These are phyloP conservation scores for Trichacis sp. DNA, from an alignment of 2,888 invertebrate genomes.

Conservation along the genomic window DNA sequence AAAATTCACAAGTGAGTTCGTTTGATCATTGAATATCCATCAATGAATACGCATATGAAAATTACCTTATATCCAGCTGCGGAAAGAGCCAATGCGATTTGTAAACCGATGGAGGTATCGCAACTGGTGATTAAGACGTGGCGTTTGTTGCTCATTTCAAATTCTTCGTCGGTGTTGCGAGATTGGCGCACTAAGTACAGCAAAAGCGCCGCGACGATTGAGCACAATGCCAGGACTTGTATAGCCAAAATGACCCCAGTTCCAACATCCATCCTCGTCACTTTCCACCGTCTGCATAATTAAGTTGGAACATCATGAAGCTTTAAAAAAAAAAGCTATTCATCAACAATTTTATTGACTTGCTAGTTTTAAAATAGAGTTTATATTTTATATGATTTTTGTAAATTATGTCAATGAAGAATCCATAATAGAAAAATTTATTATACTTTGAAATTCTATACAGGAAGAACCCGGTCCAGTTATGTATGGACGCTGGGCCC, in stretches of 20 bases:
- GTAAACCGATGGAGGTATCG: conserved; percentile 83
- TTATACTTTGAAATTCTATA: no score
- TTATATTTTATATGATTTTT: no score
- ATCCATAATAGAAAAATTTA: no score
- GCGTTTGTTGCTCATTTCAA: conserved; percentile 75
- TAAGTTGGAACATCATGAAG: no score
- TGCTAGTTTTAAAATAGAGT: no score
- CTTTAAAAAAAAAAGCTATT: no score
- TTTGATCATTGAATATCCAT: not conserved
- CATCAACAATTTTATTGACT: no score
- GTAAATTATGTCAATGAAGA: no score
- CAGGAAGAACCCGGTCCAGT: no score
- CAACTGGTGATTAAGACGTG: conserved; percentile 84
- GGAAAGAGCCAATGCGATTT: conserved; percentile 71
- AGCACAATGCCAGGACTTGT: conserved; percentile 84
- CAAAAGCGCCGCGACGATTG: conserved; percentile 85
- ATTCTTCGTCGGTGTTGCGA: conserved; percentile 69
- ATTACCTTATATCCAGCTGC: conserved; percentile 62
- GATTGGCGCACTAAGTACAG: conserved; percentile 84
- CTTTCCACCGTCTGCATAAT: conserved; percentile 15
- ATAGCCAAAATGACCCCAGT: conserved; percentile 84
- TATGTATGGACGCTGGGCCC: no score
- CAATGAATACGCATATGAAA: not conserved
- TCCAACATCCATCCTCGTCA: conserved; percentile 79
- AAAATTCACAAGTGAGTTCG: no score